phyloP scores from a whole-genome alignment of 2,113 vertebrate genomes.

The Alouatta palliata region DNA sequence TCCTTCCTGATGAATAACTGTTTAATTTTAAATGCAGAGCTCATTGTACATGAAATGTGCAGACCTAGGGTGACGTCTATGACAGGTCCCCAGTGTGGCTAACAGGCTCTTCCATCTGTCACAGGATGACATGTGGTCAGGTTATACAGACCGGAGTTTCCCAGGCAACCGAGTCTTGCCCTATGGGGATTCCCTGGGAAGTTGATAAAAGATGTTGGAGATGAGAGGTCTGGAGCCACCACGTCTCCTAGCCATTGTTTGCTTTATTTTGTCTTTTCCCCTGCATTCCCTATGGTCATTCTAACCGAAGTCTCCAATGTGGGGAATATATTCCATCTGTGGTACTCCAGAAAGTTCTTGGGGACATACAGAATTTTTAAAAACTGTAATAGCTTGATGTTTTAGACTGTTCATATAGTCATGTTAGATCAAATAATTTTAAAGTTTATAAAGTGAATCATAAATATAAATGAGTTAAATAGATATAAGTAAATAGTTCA shows the following conservation, averaged over 20 bases:
- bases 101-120: neutral
- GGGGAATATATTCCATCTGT: neutral
- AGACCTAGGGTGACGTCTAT: neutral
- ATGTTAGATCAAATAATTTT: neutral
- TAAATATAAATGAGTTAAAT: neutral
- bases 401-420: neutral
- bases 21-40: neutral
- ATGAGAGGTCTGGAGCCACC: neutral
- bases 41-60: neutral
- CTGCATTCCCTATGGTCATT: neutral
- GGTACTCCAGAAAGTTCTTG: neutral
- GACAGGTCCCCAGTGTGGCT: neutral
- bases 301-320: neutral
- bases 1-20: neutral
- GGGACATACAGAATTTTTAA: neutral
- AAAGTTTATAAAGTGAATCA: neutral
- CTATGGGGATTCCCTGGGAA: neutral
- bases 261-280: conserved; percentile 23
- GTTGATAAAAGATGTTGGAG: neutral
- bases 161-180: neutral
- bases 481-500: neutral
- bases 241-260: neutral
- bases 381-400: neutral
- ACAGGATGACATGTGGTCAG: conserved; percentile 28
- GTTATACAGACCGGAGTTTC: conserved; percentile 33